Evolutionary conservation across 1,140 invertebrate species (phyloP).

Genomic region (Paraescarpia echinospica): DNA sequence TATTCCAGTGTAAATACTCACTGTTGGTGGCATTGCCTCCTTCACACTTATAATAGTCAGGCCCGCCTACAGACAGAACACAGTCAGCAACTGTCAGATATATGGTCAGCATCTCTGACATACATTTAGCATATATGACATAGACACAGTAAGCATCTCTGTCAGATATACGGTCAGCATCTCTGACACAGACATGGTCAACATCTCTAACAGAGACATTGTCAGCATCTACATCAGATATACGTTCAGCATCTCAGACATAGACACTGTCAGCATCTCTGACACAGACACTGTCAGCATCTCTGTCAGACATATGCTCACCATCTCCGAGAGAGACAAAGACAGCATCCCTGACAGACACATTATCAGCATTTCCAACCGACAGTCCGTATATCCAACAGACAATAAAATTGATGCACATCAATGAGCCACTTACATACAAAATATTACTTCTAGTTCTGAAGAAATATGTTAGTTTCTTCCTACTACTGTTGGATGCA

Average conservation of each 20-base stretch:
- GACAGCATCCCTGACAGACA: too few species aligned
- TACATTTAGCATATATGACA: background rate
- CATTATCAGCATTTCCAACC: too few species aligned
- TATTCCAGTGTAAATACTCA: background rate
- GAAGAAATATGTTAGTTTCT: background rate
- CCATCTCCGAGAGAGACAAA: too few species aligned
- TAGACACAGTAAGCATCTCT: background rate
- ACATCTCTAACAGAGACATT: too few species aligned
- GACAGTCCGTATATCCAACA: too few species aligned
- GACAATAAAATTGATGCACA: too few species aligned
- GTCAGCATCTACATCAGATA: too few species aligned
- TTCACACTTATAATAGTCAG: background rate
- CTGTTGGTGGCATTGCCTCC: background rate
- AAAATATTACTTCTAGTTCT: too few species aligned
- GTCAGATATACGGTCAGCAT: background rate
- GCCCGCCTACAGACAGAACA: background rate
- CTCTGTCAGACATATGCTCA: too few species aligned
- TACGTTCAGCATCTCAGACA: too few species aligned
- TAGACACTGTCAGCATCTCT: background rate
- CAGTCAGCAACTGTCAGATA: background rate
- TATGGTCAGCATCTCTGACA: background rate
- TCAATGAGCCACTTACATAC: too few species aligned
- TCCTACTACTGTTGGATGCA: background rate
- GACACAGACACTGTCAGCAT: too few species aligned
- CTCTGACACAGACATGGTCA: background rate